Base-by-base conservation (phyloP, 2,888 invertebrate species). In the Digitonthophagus gazella region DNA sequence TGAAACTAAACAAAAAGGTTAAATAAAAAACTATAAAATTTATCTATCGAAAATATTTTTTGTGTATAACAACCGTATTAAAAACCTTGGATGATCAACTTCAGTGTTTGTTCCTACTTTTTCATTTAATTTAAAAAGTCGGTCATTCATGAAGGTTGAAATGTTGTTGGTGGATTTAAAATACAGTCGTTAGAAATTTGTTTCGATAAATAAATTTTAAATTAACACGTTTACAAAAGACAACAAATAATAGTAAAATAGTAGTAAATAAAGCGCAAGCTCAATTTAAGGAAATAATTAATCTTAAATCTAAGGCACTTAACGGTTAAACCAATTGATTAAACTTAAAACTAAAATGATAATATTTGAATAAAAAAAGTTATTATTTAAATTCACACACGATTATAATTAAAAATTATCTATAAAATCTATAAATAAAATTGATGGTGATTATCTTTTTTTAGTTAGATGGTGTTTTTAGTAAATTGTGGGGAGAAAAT, bases 231-330 rank as follows among this genome's bases (percentile, higher is more conserved):
- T 16, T 15, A 16, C 57, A 57, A 57, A 57, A 44, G 16, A 57
- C 15, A 14, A 11, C 15, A 57, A 15, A 61, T 61, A 5, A 19
- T 61, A 16, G 6, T 57, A 18, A 6, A 61, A 19, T 19, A 8
- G 19, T 16, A 16, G 2, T 16, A 16, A 61, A 18, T n/a, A 18
- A 18, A 61, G 20, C 20, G 18, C 5, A n/a, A 16, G 20, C 58
- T 58, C 11, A 6, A n/a, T 18, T 18, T 19, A 61, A 61, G 61
- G 57, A 18, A 61, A 18, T 61, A 18, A 61, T n/a, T n/a, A 14
- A 5, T 16, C 19, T 18, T 61, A 61, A 61, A 61, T 19, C 18
- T 20, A 61, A n/a, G 15, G 18, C 15, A 61, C 61, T 61, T 61
- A 61, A 44, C 3, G 28, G 28, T 44, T 44, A 44, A 44, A 44